Percentiles rank a stretch among this genome's conserved stretches.
Evolutionary conservation across 2,888 invertebrate genomes (phyloP).

Genomic region (Cerastoderma edule): DNA sequence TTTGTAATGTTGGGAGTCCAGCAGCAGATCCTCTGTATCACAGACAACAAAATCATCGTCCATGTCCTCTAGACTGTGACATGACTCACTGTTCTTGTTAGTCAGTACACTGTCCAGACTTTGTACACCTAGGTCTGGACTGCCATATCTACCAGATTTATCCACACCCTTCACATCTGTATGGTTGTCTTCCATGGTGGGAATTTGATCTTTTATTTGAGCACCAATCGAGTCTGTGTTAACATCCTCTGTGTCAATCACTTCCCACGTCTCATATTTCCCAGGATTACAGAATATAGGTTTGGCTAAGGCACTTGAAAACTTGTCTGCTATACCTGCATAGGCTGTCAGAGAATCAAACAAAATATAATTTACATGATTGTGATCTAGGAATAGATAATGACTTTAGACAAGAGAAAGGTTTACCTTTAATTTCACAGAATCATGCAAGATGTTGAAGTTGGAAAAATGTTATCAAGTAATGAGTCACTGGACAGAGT

Average conservation of each 20-base stretch:
- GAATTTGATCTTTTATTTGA: too few relatives aligned
- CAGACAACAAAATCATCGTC: conserved; percentile 49
- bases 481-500: too few relatives aligned
- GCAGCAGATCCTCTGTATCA: conserved; percentile 24
- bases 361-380: too few relatives aligned
- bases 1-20: conserved; percentile 8
- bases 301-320: conserved; percentile 61
- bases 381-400: too few relatives aligned
- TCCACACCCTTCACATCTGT: too few relatives aligned
- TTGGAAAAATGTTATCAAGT: too few relatives aligned
- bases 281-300: conserved; percentile 57
- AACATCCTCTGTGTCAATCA: conserved; percentile 40
- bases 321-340: conserved; percentile 81
- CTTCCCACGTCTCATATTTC: conserved; percentile 50
- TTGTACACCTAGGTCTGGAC: conserved; percentile 4
- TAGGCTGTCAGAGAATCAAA: conserved; percentile 83
- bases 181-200: too few relatives aligned
- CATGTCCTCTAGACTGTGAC: conserved; percentile 45
- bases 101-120: neutral
- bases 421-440: too few relatives aligned
- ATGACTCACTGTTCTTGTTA: conserved; percentile 16
- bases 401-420: too few relatives aligned
- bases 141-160: too few relatives aligned
- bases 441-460: too few relatives aligned
- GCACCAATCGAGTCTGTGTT: conserved; percentile 9